phyloP scores from a whole-genome alignment of 2,888 invertebrate species.

The Strigamia maritima region DNA sequence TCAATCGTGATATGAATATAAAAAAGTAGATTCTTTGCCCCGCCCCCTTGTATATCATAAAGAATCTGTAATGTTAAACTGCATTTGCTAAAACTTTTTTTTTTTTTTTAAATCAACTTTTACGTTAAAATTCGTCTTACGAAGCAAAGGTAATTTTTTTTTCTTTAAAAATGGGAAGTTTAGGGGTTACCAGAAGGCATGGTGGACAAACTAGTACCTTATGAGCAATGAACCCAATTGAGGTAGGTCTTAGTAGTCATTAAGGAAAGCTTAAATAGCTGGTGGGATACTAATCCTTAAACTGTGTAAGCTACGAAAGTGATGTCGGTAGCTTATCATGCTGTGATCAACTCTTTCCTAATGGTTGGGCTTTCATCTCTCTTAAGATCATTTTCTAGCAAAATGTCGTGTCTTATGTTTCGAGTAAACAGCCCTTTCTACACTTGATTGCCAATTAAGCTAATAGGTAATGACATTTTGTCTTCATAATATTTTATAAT shows the following conservation, averaged over 20 bases:
- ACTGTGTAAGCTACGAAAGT: constrained; percentile 25
- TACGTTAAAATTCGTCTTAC: no score
- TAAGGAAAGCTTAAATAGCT: constrained; percentile 32
- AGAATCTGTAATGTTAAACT: no score
- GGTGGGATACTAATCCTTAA: constrained; percentile 30
- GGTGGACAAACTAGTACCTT: constrained; percentile 16
- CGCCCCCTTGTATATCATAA: neutral
- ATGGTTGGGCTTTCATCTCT: constrained; percentile 32
- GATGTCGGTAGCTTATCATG: constrained; percentile 18
- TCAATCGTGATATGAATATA: constrained; percentile 13
- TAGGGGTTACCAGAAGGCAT: neutral
- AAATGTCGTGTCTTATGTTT: constrained; percentile 31
- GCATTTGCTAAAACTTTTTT: neutral
- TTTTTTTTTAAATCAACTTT: no score
- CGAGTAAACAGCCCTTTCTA: neutral
- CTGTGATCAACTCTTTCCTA: constrained; percentile 29
- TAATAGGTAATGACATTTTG: constrained; percentile 17
- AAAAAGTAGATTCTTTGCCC: neutral
- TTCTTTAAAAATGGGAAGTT: neutral
- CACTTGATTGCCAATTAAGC: constrained; percentile 25
- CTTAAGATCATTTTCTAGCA: constrained; percentile 22
- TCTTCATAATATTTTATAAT: neutral
- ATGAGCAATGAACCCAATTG: constrained; percentile 32
- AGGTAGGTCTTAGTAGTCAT: constrained; percentile 28
- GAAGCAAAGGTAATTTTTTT: neutral